Conservation (phyloP, 1,140 invertebrate genomes). For the Drosophila quadrilineata region DNA sequence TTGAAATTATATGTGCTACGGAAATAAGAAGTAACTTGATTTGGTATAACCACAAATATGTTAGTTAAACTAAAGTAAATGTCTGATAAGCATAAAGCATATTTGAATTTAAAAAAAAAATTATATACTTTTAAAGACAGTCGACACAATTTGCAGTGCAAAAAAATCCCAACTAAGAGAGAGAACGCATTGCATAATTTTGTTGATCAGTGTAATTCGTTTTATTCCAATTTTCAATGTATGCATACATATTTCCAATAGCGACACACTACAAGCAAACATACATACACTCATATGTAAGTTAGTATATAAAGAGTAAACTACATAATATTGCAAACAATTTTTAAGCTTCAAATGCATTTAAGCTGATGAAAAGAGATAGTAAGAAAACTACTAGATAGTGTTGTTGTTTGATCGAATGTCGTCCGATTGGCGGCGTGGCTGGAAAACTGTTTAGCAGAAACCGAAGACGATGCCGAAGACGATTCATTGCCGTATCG, state of each 20-base stretch:
- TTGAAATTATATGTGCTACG: too few relatives aligned
- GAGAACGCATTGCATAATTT: constrained; percentile 62
- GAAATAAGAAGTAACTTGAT: too few relatives aligned
- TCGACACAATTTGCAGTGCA: constrained; percentile 50
- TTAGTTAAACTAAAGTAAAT: too few relatives aligned
- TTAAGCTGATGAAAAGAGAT: constrained; percentile 37
- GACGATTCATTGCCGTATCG: too few relatives aligned
- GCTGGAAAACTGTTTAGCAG: too few relatives aligned
- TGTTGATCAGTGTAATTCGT: neutral
- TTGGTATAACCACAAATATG: too few relatives aligned
- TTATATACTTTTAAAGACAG: constrained; percentile 12
- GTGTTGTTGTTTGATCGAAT: too few relatives aligned
- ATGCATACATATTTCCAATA: neutral
- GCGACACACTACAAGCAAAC: neutral
- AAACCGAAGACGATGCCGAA: too few relatives aligned
- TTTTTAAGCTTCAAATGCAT: constrained; percentile 48
- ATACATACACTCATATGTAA: neutral
- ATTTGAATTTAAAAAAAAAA: constrained; percentile 5
- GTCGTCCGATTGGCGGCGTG: too few relatives aligned
- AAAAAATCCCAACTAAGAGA: constrained; percentile 44
- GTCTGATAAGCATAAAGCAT: constrained; percentile 25
- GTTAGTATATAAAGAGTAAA: neutral
- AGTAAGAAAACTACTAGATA: too few relatives aligned
- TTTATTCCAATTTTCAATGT: neutral
- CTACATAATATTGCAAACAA: constrained; percentile 27